Percentiles rank a stretch among this genome's conserved stretches.
These are phyloP conservation scores for Polypedilum vanderplanki DNA, from an alignment of 1,140 invertebrate species.

Conservation along the genomic window DNA sequence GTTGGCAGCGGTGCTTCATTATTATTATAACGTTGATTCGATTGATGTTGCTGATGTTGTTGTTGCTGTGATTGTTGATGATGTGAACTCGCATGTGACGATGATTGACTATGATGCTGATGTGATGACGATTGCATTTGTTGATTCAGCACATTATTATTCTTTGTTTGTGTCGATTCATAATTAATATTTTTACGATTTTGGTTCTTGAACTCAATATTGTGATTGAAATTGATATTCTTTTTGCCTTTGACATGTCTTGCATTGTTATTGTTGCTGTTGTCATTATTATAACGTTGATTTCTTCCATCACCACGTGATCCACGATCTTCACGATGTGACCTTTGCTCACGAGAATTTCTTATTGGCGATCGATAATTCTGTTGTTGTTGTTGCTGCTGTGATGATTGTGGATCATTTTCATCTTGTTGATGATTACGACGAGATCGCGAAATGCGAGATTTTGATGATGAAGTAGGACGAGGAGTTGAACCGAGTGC, in stretches of 20 bases:
- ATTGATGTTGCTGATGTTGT: neutral
- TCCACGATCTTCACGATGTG: neutral
- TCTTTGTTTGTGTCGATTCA: slow-evolving; percentile 8
- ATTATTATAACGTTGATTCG: neutral
- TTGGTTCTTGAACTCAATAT: slow-evolving; percentile 22
- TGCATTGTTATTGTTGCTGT: slow-evolving; percentile 25
- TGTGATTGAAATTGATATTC: slow-evolving; percentile 16
- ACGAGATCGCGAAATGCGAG: neutral
- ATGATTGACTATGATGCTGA: neutral
- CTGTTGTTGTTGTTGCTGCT: neutral
- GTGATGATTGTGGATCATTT: slow-evolving; percentile 14
- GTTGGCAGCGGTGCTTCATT: slow-evolving; percentile 5
- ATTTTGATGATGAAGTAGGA: neutral
- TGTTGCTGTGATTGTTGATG: neutral
- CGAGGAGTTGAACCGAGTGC: slow-evolving; percentile 39
- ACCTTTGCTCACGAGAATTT: neutral
- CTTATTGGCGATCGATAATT: neutral
- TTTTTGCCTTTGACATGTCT: slow-evolving; percentile 23
- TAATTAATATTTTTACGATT: slow-evolving; percentile 25
- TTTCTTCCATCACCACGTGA: slow-evolving; percentile 7
- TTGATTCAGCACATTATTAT: slow-evolving; percentile 24
- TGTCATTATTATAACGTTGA: slow-evolving; percentile 23
- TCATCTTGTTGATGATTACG: neutral
- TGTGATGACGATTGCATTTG: slow-evolving; percentile 22
- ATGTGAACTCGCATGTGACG: neutral